Evolutionary conservation across 2,888 invertebrate genomes (phyloP), one percentile per base, ranked within the genome.

Genomic region (Artemia sinica): DNA sequence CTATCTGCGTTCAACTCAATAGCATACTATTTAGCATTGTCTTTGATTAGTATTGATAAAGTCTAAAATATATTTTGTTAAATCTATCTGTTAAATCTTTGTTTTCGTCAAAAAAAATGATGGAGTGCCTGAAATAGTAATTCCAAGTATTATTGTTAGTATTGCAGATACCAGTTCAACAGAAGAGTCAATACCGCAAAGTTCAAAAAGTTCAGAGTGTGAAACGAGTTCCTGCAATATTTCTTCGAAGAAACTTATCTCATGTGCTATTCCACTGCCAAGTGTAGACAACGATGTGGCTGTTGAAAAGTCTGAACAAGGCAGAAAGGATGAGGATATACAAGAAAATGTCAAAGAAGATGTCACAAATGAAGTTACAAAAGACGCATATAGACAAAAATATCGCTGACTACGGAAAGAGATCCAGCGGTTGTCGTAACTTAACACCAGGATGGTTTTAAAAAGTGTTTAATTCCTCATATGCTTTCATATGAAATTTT

Each of bases 401-500:
- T 81, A 72, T 80, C 80, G 5, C 81, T 81, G 72, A 80, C 81
- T 69, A 65, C 67, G 65, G 71, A 70, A 67, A 66, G 69, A 28
- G 67, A 68, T 58, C 67, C 66, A 28, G 12, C 41, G 12, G 63
- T 65, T 74, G 77, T 79, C 13, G 69, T 66, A 80, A 81, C 73
- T 77, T 79, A 48, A 80, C 80, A 69, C 79, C 79, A 69, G 78
- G 81, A 73, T 69, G 67, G 41, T 52, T 69, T 50, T 70, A 71
- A 63, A 71, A 72, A 69, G 70, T 73, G 75, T 49, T 74, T 74
- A 66, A 71, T 88, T 69, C 89, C 89, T 0, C 86, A 88, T 72
- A 79, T 91, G 14, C 81, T 90, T 75, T 86, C 89, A 1, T 77
- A 91, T 70, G 91, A 91, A 75, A 80, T 91, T 6, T 92, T 90